These are phyloP conservation scores for Psittacus erithacus DNA, from an alignment of 2,113 vertebrate species.

Conservation along the genomic window DNA sequence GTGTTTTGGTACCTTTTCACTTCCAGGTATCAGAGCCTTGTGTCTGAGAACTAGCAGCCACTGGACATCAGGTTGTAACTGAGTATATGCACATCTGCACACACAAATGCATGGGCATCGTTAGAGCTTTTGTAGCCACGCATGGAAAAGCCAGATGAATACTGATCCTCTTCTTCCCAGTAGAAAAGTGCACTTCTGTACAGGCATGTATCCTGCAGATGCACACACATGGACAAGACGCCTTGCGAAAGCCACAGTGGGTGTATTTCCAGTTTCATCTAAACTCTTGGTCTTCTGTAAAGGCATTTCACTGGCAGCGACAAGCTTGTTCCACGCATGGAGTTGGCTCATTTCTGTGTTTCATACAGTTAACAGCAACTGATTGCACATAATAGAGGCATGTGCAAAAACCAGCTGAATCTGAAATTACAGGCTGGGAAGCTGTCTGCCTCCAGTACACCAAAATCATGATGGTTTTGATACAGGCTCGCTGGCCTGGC, in stretches of 20 bases:
- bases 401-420: neutral
- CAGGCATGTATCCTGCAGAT: fast-evolving
- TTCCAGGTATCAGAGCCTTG: neutral
- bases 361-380: neutral
- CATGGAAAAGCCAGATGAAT: neutral
- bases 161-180: fast-evolving
- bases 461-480: fast-evolving
- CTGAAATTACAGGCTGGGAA: neutral
- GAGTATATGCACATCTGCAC: fast-evolving
- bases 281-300: neutral
- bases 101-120: fast-evolving
- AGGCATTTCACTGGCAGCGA: neutral
- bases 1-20: neutral
- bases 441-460: neutral
- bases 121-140: neutral
- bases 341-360: fast-evolving
- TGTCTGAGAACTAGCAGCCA: neutral
- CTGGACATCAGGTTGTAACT: fast-evolving
- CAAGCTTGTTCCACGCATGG: fast-evolving
- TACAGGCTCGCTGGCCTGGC: neutral
- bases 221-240: fast-evolving
- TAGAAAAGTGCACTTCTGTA: fast-evolving
- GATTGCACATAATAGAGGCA: neutral
- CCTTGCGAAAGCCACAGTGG: neutral
- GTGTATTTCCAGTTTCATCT: fast-evolving